phyloP scores from a whole-genome alignment of 2,797 vertebrate species.

The Melanotaenia trifasciata region DNA sequence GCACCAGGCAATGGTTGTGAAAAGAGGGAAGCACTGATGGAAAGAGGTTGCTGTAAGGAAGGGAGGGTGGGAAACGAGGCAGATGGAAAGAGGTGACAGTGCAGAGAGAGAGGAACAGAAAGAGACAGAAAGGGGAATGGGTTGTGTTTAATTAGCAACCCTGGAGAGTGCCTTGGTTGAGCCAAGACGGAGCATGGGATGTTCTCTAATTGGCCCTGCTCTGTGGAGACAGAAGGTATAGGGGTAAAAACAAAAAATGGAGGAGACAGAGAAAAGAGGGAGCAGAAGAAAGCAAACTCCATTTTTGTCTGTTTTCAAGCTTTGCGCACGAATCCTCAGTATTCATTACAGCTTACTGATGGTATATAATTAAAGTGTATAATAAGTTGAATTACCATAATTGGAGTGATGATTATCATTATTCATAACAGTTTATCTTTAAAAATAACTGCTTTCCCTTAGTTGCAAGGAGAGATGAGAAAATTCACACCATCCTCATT shows the following conservation, averaged over 20 bases:
- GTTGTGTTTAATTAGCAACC: slow-evolving; percentile 82
- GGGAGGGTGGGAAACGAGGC: slow-evolving; percentile 21
- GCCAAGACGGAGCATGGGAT: slow-evolving; percentile 76
- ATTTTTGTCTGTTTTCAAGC: slow-evolving; percentile 41
- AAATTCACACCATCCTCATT: background rate
- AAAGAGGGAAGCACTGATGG: slow-evolving; percentile 57
- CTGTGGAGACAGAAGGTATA: slow-evolving; percentile 49
- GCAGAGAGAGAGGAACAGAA: slow-evolving; percentile 37
- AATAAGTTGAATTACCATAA: background rate
- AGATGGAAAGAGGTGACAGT: slow-evolving; percentile 58
- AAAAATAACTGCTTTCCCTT: background rate
- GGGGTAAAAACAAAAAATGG: slow-evolving; percentile 25
- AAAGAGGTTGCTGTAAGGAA: slow-evolving; percentile 53
- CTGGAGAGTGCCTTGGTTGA: slow-evolving; percentile 79
- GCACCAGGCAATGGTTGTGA: slow-evolving; percentile 50
- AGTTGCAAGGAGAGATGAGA: background rate
- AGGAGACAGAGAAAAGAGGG: slow-evolving; percentile 33
- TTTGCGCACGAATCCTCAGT: slow-evolving; percentile 6
- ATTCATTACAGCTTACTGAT: slow-evolving; percentile 13
- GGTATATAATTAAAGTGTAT: background rate
- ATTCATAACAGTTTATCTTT: background rate
- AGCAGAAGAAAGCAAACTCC: slow-evolving; percentile 47
- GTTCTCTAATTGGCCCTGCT: slow-evolving; percentile 83
- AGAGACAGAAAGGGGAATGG: slow-evolving; percentile 61
- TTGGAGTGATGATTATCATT: background rate